A percentile compares a stretch with the other conserved stretches of the same genome.
These are phyloP conservation scores for Ophioninae sp. DNA, from an alignment of 2,888 invertebrate genomes.

Conservation along the genomic window DNA sequence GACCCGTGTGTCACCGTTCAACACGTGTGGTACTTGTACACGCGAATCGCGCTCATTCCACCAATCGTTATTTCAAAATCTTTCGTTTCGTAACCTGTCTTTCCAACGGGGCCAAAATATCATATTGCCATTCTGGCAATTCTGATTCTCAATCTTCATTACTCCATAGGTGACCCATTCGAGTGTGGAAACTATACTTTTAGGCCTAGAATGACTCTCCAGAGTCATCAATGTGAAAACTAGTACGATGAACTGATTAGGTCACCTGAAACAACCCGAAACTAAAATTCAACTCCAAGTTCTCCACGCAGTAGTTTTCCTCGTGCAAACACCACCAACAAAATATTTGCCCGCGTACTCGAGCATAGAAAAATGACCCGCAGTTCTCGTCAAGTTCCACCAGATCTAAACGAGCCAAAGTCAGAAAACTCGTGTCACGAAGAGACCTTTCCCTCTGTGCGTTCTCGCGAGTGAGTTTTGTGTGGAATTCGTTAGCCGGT, in stretches of 20 bases:
- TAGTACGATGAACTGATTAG: background rate
- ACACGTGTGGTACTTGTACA: background rate
- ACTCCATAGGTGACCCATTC: too few species aligned
- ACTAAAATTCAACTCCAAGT: background rate
- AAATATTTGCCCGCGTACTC: background rate
- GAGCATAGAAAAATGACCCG: background rate
- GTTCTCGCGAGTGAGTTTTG: background rate
- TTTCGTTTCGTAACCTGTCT: background rate
- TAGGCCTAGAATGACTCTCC: background rate
- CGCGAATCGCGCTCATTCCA: background rate
- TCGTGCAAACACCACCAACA: background rate
- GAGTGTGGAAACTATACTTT: background rate
- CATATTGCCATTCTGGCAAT: background rate
- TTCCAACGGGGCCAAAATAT: background rate
- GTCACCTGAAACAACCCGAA: background rate
- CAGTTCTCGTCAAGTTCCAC: background rate
- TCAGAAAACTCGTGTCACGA: background rate
- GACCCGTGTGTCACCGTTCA: background rate
- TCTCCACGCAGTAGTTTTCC: too few species aligned
- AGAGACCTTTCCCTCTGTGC: background rate
- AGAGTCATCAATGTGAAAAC: background rate
- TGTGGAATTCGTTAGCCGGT: constrained; percentile 17
- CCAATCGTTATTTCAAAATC: background rate
- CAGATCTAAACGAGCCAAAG: background rate
- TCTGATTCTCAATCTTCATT: background rate